Conservation (phyloP, 2,888 invertebrate genomes). For the Drosophila testacea region DNA sequence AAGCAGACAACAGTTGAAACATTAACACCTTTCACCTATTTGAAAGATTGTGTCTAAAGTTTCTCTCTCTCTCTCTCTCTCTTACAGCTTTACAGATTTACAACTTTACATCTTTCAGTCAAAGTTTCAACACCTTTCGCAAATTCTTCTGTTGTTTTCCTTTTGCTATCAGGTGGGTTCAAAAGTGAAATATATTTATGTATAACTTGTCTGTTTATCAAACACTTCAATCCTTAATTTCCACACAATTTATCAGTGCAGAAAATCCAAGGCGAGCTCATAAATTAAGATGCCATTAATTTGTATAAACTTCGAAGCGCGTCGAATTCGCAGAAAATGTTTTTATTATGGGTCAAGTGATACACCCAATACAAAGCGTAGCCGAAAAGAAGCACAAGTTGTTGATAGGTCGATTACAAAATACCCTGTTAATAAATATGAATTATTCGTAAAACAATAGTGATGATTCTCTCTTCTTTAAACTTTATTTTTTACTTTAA, state of each 20-base stretch:
- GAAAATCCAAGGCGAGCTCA: conserved; percentile 49
- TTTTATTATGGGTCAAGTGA: conserved; percentile 57
- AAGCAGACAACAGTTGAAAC: conserved; percentile 3
- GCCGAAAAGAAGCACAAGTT: background rate
- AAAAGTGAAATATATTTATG: conserved; percentile 4
- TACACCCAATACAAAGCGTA: conserved; percentile 10
- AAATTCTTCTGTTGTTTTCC: conserved; percentile 5
- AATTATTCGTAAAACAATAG: background rate
- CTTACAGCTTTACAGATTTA: conserved; percentile 17
- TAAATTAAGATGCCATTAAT: conserved; percentile 62
- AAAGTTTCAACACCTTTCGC: conserved; percentile 31
- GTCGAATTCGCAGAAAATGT: conserved; percentile 53
- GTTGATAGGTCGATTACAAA: background rate
- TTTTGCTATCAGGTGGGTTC: background rate
- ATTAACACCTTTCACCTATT: conserved; percentile 52
- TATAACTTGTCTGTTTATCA: conserved; percentile 47
- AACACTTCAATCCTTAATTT: conserved; percentile 34
- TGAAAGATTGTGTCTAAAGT: conserved; percentile 12
- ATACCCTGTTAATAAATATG: conserved; percentile 8
- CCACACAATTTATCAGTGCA: conserved; percentile 58
- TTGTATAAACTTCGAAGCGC: conserved; percentile 37
- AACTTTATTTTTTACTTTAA: too few relatives aligned
- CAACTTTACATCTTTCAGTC: conserved; percentile 8
- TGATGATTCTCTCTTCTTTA: background rate
- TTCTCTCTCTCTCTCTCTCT: conserved; percentile 46